phyloP scores from a whole-genome alignment of 53 echinoderm and acorn worm species.

The Patiria pectinifera region DNA sequence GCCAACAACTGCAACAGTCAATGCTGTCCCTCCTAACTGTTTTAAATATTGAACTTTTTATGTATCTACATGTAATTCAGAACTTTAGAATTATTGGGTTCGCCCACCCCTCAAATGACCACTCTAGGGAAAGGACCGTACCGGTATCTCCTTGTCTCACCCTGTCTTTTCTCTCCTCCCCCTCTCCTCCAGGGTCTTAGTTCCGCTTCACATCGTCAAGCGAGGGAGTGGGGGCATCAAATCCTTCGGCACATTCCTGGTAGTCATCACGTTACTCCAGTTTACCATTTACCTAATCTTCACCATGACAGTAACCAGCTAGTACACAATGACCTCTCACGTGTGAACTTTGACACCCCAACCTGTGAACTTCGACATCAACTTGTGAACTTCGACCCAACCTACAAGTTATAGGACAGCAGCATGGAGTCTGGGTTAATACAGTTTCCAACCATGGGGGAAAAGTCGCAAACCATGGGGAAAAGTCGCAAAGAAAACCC shows the following conservation, averaged over 20 bases:
- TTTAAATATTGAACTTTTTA: too few species aligned
- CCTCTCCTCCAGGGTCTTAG: slow-evolving; percentile 79
- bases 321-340: slow-evolving; percentile 52
- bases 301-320: slow-evolving; percentile 83
- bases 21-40: too few species aligned
- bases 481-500: too few species aligned
- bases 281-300: slow-evolving; percentile 85
- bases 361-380: too few species aligned
- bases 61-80: too few species aligned
- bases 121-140: neutral
- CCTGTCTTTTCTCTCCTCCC: neutral
- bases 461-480: too few species aligned
- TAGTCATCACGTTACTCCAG: slow-evolving; percentile 88
- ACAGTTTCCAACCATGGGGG: neutral
- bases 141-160: neutral
- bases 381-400: neutral
- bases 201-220: slow-evolving; percentile 92
- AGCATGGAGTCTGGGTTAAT: neutral
- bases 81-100: too few species aligned
- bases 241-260: slow-evolving; percentile 93
- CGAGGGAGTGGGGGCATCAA: slow-evolving; percentile 89
- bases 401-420: neutral
- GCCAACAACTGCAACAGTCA: too few species aligned
- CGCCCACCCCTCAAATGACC: too few species aligned
- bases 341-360: neutral